Evolutionary conservation across 2,888 invertebrate species (phyloP).

Genomic region (Cheilosia scutellata): DNA sequence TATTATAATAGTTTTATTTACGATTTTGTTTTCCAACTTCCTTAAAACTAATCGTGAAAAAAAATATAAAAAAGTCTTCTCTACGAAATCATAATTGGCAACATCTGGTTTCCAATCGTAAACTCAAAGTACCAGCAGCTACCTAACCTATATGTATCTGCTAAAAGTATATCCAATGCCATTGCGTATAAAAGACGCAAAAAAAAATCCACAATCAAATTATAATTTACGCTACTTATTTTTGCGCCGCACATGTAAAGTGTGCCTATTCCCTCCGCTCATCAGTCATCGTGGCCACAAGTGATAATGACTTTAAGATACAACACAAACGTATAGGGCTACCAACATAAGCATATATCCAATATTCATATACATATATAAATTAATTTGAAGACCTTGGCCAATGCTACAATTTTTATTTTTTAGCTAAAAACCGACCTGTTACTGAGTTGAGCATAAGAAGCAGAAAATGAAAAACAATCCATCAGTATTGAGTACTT

Average conservation of each 20-base stretch:
- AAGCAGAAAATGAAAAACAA: constrained; percentile 5
- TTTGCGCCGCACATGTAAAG: not conserved
- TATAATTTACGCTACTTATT: not conserved
- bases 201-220: not conserved
- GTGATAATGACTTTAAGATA: constrained; percentile 5
- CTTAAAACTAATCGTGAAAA: too few species aligned
- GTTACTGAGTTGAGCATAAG: not conserved
- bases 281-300: constrained; percentile 6
- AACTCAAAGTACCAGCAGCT: not conserved
- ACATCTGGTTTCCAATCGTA: not conserved
- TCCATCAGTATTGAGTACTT: constrained; percentile 9
- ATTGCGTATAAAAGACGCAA: constrained; percentile 1
- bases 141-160: not conserved
- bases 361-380: not conserved
- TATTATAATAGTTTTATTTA: too few species aligned
- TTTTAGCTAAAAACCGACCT: not conserved
- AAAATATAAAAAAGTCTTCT: not conserved
- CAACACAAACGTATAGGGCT: not conserved
- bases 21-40: too few species aligned
- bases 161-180: not conserved
- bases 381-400: constrained; percentile 2
- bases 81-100: not conserved
- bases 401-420: not conserved
- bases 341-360: not conserved
- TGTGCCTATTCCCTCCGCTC: not conserved